Evolutionary conservation across 2,888 invertebrate genomes (phyloP).

Genomic region (Euplexia lucipara): DNA sequence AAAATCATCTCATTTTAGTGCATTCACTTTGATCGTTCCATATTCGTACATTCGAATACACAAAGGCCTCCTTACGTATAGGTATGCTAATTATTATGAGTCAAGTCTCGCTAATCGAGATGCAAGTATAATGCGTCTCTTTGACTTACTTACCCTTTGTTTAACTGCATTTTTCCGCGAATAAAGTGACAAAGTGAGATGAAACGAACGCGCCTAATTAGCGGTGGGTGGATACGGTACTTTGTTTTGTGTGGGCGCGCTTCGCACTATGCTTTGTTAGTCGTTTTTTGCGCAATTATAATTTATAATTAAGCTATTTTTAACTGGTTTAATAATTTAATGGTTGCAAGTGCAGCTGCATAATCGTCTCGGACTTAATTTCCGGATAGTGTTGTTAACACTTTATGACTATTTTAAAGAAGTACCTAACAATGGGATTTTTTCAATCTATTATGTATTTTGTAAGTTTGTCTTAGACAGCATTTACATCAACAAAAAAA

Average conservation of each 20-base stretch:
- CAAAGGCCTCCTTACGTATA: constrained; percentile 46
- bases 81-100: constrained; percentile 63
- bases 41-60: constrained; percentile 9
- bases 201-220: constrained; percentile 83
- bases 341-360: not conserved
- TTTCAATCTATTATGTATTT: too few species aligned
- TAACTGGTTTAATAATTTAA: not conserved
- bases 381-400: too few species aligned
- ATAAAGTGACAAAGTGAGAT: constrained; percentile 84
- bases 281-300: not conserved
- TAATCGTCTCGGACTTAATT: not conserved
- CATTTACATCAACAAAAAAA: too few species aligned
- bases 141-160: constrained; percentile 82
- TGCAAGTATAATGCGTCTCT: constrained; percentile 70
- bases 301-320: not conserved
- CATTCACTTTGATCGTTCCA: constrained; percentile 44
- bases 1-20: constrained; percentile 16
- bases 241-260: constrained; percentile 37
- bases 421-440: too few species aligned
- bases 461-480: too few species aligned
- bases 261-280: constrained; percentile 12
- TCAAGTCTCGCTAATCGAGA: constrained; percentile 63
- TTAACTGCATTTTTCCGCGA: constrained; percentile 82
- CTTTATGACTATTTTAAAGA: too few species aligned
- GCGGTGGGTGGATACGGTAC: constrained; percentile 69